Evolutionary conservation across 2,888 invertebrate species (phyloP).

Genomic region (Stenurella melanura): DNA sequence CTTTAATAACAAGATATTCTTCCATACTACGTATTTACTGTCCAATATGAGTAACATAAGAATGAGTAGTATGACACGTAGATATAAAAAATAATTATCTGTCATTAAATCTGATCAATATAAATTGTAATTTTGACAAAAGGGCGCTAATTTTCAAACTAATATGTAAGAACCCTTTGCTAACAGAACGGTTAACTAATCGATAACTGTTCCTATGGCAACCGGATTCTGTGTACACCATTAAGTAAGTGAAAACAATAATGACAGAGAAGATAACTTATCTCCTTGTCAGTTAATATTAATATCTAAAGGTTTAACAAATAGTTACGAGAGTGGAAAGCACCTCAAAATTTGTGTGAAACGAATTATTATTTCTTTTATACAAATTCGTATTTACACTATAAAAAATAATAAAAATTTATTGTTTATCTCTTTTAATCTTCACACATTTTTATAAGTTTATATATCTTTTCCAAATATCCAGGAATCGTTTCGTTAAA

Average conservation of each 20-base stretch:
- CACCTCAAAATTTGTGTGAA: too few species aligned
- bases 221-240: constrained; percentile 57
- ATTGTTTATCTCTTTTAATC: too few species aligned
- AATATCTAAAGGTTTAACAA: too few species aligned
- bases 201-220: constrained; percentile 59
- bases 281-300: not conserved
- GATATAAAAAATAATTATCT: not conserved
- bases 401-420: too few species aligned
- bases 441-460: too few species aligned
- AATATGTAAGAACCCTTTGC: constrained; percentile 21
- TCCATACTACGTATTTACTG: too few species aligned
- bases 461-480: too few species aligned
- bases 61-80: not conserved
- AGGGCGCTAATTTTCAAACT: constrained; percentile 28
- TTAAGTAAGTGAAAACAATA: constrained; percentile 47
- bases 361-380: too few species aligned
- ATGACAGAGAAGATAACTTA: not conserved
- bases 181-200: constrained; percentile 45
- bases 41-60: not conserved
- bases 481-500: too few species aligned
- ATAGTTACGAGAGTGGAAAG: too few species aligned
- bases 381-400: too few species aligned
- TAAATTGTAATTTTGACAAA: constrained; percentile 5
- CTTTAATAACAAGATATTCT: too few species aligned
- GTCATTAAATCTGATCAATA: not conserved